A percentile compares a stretch with the other conserved stretches of the same genome.
Evolutionary conservation across 2,113 vertebrate species (phyloP).

Genomic region (Hypomesus transpacificus): DNA sequence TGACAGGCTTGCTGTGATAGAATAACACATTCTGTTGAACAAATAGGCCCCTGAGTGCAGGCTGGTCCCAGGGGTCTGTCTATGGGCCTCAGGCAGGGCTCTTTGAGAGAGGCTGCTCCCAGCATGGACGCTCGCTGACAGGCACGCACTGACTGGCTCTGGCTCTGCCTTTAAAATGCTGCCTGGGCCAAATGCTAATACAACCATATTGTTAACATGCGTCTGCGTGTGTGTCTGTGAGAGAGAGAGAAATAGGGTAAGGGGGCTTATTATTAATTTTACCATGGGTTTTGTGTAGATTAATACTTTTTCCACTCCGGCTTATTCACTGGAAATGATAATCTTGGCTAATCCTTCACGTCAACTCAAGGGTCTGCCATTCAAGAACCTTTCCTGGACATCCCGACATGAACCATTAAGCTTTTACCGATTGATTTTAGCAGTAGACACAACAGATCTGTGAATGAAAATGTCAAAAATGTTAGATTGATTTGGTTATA

Average conservation of each 20-base stretch:
- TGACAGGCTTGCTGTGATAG: constrained; percentile 75
- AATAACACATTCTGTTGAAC: constrained; percentile 78
- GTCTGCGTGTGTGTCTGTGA: not conserved
- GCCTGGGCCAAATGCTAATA: constrained; percentile 34
- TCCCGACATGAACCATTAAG: constrained; percentile 11
- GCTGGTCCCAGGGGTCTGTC: constrained; percentile 70
- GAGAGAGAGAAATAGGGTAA: not conserved
- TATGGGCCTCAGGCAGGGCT: constrained; percentile 69
- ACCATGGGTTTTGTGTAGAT: constrained; percentile 26
- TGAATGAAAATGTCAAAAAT: not conserved
- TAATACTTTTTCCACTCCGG: constrained; percentile 39
- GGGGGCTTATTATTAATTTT: constrained; percentile 36
- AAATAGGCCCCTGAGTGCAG: constrained; percentile 76
- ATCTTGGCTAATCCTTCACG: constrained; percentile 48
- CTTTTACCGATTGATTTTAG: constrained; percentile 24
- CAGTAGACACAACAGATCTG: not conserved
- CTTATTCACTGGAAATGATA: constrained; percentile 49
- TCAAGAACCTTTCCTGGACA: constrained; percentile 9
- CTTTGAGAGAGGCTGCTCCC: constrained; percentile 65
- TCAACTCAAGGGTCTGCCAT: constrained; percentile 19
- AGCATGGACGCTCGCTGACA: constrained; percentile 60
- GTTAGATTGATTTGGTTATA: no score
- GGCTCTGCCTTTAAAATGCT: constrained; percentile 32
- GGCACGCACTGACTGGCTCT: constrained; percentile 58
- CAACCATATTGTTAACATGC: constrained; percentile 45